Evolutionary conservation across 2,888 invertebrate genomes (phyloP), one percentile per base, ranked within the genome.

Genomic region (Cantharis rustica): DNA sequence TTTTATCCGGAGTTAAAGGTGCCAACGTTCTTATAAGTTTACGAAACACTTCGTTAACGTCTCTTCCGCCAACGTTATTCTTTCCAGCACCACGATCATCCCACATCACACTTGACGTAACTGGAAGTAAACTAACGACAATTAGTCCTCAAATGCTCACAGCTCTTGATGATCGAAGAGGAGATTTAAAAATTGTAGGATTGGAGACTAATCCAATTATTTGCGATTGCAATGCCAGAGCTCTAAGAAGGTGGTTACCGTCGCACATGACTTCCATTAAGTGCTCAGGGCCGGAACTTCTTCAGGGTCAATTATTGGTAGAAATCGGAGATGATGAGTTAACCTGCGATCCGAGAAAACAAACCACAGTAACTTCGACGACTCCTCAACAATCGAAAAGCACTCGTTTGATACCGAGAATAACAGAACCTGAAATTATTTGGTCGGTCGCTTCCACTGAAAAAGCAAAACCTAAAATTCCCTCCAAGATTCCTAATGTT

Each of bases 51-150:
- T 96, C 96, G 0, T 88, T 97, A 9, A 91, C 92, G 13, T 90
- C 91, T 11, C 88, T 97, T 72, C 96, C 96, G 0, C 94, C 96
- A 4, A 94, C 96, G 0, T 86, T 97, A 17, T 92, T 97, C 75
- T 96, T 96, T 85, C 96, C 97, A 0, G 91, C 97, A 16, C 97
- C 97, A 0, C 91, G 96, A 83, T 97, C 97, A 2, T 95, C 96
- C 0, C 92, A 92, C 79, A 92, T 97, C 27, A 91, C 91, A 4
- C 90, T 97, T 4, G 95, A 96, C 85, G 92, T 97, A 0, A 90
- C 92, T 3, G 95, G 95, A 15, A 96, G 95, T 82, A 93, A 93
- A 86, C 89, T 97, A 62, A 91, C 92, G 0, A 94, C 94, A 1
- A 86, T 97, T 9, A 92, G 94, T 76, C 93, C 95, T 0, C 96